phyloP scores from a whole-genome alignment of 1,140 invertebrate species.

The Zaprionus capensis region DNA sequence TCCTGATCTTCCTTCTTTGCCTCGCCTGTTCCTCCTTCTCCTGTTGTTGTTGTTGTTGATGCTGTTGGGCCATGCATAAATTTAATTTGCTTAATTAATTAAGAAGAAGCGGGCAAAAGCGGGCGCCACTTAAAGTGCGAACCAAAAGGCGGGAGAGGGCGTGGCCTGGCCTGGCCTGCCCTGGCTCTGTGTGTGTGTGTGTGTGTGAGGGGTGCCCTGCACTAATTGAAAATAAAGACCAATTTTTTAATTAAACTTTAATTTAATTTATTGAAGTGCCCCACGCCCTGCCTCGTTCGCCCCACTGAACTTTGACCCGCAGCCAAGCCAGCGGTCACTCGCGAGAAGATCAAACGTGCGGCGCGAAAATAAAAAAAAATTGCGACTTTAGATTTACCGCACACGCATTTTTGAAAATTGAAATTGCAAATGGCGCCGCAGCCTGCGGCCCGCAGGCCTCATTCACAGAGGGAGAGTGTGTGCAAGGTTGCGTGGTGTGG shows the following conservation, averaged over 20 bases:
- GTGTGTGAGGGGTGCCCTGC: constrained; percentile 15
- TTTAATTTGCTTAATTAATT: constrained; percentile 82
- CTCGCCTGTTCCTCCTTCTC: neutral
- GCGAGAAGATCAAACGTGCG: constrained; percentile 46
- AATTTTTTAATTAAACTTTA: constrained; percentile 82
- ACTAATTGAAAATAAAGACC: constrained; percentile 80
- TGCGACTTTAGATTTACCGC: constrained; percentile 7
- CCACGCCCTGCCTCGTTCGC: neutral
- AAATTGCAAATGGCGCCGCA: constrained; percentile 45
- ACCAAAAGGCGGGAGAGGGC: neutral
- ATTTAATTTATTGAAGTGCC: constrained; percentile 82
- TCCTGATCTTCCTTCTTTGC: neutral
- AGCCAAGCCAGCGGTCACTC: constrained; percentile 53
- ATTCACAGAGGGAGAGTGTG: neutral
- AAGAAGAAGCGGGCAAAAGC: constrained; percentile 61
- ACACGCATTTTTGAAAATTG: constrained; percentile 16
- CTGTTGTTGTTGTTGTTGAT: constrained; percentile 40
- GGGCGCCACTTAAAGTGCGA: constrained; percentile 34
- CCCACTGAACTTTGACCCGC: constrained; percentile 63
- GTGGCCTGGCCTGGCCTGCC: neutral
- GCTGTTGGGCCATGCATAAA: constrained; percentile 65
- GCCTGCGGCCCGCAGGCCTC: constrained; percentile 19
- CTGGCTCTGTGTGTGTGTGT: no score
- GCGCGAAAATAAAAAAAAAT: constrained; percentile 12
- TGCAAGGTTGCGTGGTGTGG: neutral